phyloP scores from a whole-genome alignment of 1,140 invertebrate genomes.

The Drosophila oshimai region DNA sequence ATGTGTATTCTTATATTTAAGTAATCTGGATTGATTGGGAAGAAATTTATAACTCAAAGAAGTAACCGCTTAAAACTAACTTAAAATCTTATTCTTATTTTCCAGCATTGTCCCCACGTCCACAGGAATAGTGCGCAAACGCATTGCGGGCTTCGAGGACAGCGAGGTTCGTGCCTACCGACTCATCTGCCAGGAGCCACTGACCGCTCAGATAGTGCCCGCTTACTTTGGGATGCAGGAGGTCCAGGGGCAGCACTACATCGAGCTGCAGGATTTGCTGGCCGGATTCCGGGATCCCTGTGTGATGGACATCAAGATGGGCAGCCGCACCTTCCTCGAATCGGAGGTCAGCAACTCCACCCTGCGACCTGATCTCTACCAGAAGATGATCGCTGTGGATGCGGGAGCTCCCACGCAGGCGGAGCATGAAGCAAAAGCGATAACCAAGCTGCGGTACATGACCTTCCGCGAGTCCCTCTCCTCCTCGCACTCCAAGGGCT shows the following conservation, averaged over 20 bases:
- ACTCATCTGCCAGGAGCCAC: constrained; percentile 89
- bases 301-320: constrained; percentile 97
- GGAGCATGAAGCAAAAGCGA: constrained; percentile 90
- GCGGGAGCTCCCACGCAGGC: constrained; percentile 91
- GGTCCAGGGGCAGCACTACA: constrained; percentile 93
- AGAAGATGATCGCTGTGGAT: constrained; percentile 97
- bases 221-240: constrained; percentile 93
- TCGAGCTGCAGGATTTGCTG: constrained; percentile 94
- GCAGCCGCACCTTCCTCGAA: constrained; percentile 95
- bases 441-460: constrained; percentile 97
- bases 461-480: constrained; percentile 96
- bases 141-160: constrained; percentile 89
- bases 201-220: constrained; percentile 91
- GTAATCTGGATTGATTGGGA: too few species aligned
- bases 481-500: constrained; percentile 95
- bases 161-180: constrained; percentile 91
- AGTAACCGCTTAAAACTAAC: too few species aligned
- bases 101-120: constrained; percentile 94
- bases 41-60: too few species aligned
- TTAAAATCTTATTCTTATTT: neutral
- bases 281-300: constrained; percentile 93
- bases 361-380: constrained; percentile 90
- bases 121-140: constrained; percentile 96
- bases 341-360: constrained; percentile 94
- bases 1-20: too few species aligned